Evolutionary conservation across 2,888 invertebrate species (phyloP).

Genomic region (Eulithis prunata): DNA sequence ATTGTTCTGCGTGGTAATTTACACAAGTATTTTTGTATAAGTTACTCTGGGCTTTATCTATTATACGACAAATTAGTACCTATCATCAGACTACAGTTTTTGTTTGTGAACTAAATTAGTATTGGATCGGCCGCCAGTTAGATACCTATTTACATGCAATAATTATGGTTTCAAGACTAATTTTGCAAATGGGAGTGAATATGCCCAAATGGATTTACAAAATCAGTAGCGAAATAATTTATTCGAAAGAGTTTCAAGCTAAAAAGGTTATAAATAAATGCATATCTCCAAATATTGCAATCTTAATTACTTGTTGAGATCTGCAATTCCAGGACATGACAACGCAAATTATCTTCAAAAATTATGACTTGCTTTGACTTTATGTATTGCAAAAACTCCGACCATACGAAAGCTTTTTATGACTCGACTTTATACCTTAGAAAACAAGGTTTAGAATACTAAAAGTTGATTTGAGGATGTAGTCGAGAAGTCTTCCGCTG

Average conservation of each 20-base stretch:
- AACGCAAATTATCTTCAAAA: conserved; percentile 32
- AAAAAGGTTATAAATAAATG: neutral
- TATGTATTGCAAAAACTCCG: conserved; percentile 42
- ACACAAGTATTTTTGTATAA: too few relatives aligned
- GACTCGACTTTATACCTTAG: conserved; percentile 28
- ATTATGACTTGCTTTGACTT: conserved; percentile 38
- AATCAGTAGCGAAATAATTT: too few relatives aligned
- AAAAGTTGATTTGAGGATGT: conserved; percentile 26
- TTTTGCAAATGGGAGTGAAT: too few relatives aligned
- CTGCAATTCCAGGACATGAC: conserved; percentile 25
- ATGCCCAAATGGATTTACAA: too few relatives aligned
- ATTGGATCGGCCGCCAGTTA: too few relatives aligned
- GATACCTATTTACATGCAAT: too few relatives aligned
- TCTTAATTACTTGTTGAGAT: conserved; percentile 31
- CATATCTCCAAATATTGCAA: conserved; percentile 20
- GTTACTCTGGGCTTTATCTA: too few relatives aligned
- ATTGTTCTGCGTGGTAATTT: too few relatives aligned
- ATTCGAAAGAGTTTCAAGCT: neutral
- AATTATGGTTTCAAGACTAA: too few relatives aligned
- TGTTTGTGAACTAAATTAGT: too few relatives aligned
- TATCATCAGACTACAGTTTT: too few relatives aligned
- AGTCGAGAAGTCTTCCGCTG: conserved; percentile 49
- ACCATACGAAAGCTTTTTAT: conserved; percentile 10
- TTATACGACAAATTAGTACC: too few relatives aligned
- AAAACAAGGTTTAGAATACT: conserved; percentile 11